Evolutionary conservation across 1,140 invertebrate species (phyloP).

Genomic region (Gerris buenoi): DNA sequence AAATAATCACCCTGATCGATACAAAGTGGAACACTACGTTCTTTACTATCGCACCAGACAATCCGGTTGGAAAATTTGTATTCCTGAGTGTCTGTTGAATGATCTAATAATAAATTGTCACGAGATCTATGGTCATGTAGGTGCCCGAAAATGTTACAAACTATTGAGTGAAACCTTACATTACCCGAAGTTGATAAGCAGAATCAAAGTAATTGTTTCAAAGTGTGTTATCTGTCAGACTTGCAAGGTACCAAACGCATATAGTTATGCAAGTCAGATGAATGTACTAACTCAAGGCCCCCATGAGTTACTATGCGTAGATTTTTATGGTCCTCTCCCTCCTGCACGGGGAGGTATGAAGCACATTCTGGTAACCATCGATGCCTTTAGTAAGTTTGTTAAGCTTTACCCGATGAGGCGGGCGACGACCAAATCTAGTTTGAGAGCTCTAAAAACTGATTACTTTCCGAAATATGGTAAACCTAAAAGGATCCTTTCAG

Average conservation of each 20-base stretch:
- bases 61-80: background rate
- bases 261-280: background rate
- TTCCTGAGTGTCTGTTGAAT: background rate
- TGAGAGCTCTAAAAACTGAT: background rate
- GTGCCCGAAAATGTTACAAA: background rate
- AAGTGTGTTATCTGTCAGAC: background rate
- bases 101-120: background rate
- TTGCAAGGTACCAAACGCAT: background rate
- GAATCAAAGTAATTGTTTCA: background rate
- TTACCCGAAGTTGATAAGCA: background rate
- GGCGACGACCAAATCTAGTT: background rate
- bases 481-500: background rate
- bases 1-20: background rate
- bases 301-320: background rate
- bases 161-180: background rate
- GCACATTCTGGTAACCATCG: background rate
- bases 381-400: background rate
- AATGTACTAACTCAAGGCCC: background rate
- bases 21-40: background rate
- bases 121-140: background rate
- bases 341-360: background rate
- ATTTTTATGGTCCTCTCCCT: background rate
- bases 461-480: background rate
- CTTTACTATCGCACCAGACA: background rate
- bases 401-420: background rate